Evolutionary conservation across 2,888 invertebrate genomes (phyloP), one percentile per base, ranked within the genome.

Genomic region (Caenorhabditis imperialis): DNA sequence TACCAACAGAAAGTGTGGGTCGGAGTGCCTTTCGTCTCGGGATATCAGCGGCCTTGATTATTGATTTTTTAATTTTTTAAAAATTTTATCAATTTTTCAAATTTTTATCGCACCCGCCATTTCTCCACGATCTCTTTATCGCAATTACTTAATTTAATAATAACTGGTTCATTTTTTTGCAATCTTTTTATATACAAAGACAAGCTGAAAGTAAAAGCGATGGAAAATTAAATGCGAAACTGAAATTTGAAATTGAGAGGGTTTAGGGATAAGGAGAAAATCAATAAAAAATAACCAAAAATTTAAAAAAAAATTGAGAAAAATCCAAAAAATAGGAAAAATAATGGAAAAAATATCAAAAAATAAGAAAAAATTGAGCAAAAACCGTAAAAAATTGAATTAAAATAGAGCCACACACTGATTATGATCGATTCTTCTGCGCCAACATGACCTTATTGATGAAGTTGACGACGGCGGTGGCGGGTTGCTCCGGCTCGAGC

Each of bases 11-110:
- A 89, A 81, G 96, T 96, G 3, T 86, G 86, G 18, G 94, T 94
- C 2, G 96, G 96, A 0, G 90, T 97, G 79, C 96, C 96, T 0
- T 93, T 94, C 86, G 94, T 97, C 69, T 89, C 91, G 75, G 97
- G 96, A 10, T 86, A 80, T 63, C 45, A 65, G 25, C 20, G 44
- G 20, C 51, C 61, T 12, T 67, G 27, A 30, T 7, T 30, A 10
- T 30, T 6, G 10, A 30, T 30, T 30, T 30, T 30, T 10, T 7
- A 10, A 30, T 30, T 30, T 30, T 30, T 30, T 10, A 30, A 30
- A 30, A 10, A 30, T 6, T 30, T 30, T 30, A 6, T 7, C 6
- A 30, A 30, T 30, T 30, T 30, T 30, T 30, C 6, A 30, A n/a
- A n/a, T n/a, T n/a, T n/a, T n/a, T n/a, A n/a, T n/a, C n/a, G n/a